These are phyloP conservation scores for Erebia epiphron DNA, from an alignment of 2,888 invertebrate genomes.

Conservation along the genomic window DNA sequence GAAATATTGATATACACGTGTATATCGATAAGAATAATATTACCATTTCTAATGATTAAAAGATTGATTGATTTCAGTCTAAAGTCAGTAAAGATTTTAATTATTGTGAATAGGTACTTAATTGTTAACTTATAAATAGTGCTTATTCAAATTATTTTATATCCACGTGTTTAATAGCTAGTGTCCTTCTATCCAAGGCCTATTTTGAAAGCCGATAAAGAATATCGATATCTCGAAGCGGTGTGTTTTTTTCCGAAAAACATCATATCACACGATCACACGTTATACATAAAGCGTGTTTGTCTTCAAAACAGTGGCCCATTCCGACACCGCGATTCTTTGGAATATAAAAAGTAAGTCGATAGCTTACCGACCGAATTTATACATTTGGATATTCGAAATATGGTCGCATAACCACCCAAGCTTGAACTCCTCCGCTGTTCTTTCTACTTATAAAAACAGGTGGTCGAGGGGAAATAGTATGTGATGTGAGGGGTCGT, in stretches of 20 bases:
- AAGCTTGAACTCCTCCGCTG: slow-evolving; percentile 47
- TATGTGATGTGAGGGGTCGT: slow-evolving; percentile 51
- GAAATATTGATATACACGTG: too few relatives aligned
- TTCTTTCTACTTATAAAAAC: slow-evolving; percentile 14
- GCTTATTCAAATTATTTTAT: slow-evolving; percentile 5
- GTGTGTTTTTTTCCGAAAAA: slow-evolving; percentile 38
- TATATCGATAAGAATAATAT: too few relatives aligned
- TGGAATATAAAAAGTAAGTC: slow-evolving; percentile 82
- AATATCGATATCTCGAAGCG: slow-evolving; percentile 37
- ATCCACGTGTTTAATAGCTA: background rate
- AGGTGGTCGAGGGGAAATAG: slow-evolving; percentile 33
- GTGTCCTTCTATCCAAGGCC: slow-evolving; percentile 21
- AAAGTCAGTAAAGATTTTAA: too few relatives aligned
- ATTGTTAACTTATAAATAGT: too few relatives aligned
- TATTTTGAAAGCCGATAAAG: slow-evolving; percentile 33
- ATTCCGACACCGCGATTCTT: slow-evolving; percentile 72
- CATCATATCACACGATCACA: slow-evolving; percentile 43
- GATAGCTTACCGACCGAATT: slow-evolving; percentile 81
- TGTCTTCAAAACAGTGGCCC: slow-evolving; percentile 77
- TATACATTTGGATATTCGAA: slow-evolving; percentile 82
- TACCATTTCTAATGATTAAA: too few relatives aligned
- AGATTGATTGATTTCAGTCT: too few relatives aligned
- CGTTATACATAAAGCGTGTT: slow-evolving; percentile 60
- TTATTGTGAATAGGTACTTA: too few relatives aligned
- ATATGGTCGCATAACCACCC: slow-evolving; percentile 66